Evolutionary conservation across 2,113 vertebrate genomes (phyloP), one percentile per base, ranked within the genome.

Genomic region (Dromas ardeola): DNA sequence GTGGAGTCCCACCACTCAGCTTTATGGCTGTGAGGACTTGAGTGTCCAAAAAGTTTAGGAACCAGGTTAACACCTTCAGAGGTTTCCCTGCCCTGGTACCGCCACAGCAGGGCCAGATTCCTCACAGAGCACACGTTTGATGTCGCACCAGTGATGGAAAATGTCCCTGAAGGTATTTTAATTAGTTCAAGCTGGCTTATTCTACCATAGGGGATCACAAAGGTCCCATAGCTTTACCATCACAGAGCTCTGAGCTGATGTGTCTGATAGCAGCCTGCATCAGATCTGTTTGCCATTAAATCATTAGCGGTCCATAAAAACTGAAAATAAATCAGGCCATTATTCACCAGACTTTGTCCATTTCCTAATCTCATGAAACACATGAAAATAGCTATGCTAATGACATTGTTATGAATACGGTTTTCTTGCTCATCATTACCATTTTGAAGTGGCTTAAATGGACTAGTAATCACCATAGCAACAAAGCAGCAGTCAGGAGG

Each of bases 401-500:
- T 94, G 79, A 92, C 50, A 88, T 36, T 71, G 76, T 83, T 86
- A 90, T 71, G 90, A 94, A 94, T 88, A 59, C 11, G 2, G 29
- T 62, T 88, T 93, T 92, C 74, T 86, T 90, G 59, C 63, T 94
- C n/a, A 9, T 94, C 76, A 86, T 93, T 94, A 86, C n/a, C 72
- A 86, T 95, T 90, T 93, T 95, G 83, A 96, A 96, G 74, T 94
- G 74, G 62, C n/a, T 96, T 94, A 90, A 95, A 96, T 67, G 79
- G 59, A 81, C 93, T 83, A 92, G 86, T 77, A 97, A 96, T 96
- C 86, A 92, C 95, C 90, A 97, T 93, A 93, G 97, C 92, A 94
- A 95, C 96, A 81, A 94, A 92, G 42, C 76, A 86, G 85, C 38
- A 81, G 88, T 50, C 50, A 22, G 71, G 25, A 74, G 45, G 55